Evolutionary conservation across 30 jellyfish, hydroid and myxozoan genomes (phyloP).

Genomic region (Morbakka virulenta): DNA sequence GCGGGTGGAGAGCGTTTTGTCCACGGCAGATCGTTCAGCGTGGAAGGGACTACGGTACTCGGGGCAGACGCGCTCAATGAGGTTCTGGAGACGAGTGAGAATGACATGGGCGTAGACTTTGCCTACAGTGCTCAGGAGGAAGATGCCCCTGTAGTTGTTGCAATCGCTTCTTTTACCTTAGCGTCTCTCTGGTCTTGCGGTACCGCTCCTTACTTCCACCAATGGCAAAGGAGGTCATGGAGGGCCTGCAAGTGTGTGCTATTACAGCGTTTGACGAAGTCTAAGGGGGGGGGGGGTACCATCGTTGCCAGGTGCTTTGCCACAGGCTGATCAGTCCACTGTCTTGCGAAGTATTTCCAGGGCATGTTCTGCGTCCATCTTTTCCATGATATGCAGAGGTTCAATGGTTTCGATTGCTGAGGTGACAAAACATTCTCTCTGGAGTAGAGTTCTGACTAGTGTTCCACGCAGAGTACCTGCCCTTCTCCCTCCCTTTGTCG

Average conservation of each 20-base stretch:
- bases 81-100: conserved; percentile 2
- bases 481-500: too few species aligned
- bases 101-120: not conserved
- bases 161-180: not conserved
- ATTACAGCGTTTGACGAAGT: not conserved
- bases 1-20: not conserved
- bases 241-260: not conserved
- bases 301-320: conserved; percentile 6
- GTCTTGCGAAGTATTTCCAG: not conserved
- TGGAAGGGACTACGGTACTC: not conserved
- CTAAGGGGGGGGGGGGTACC: not conserved
- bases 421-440: too few species aligned
- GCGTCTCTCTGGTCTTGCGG: conserved; percentile 4
- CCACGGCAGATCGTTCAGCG: too few species aligned
- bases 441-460: too few species aligned
- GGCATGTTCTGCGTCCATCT: not conserved
- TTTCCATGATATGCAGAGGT: not conserved
- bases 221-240: not conserved
- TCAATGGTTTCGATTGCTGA: not conserved
- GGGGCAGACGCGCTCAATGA: conserved; percentile 28
- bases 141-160: conserved; percentile 3
- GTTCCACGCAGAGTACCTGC: too few species aligned
- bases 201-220: conserved; percentile 3
- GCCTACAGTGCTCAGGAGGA: conserved; percentile 14
- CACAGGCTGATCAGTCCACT: not conserved